A percentile compares a stretch with the other conserved stretches of the same genome.
These are phyloP conservation scores for Oopsacas minuta DNA, from an alignment of 37 sponge, comb jelly and placozoan genomes.

Conservation along the genomic window DNA sequence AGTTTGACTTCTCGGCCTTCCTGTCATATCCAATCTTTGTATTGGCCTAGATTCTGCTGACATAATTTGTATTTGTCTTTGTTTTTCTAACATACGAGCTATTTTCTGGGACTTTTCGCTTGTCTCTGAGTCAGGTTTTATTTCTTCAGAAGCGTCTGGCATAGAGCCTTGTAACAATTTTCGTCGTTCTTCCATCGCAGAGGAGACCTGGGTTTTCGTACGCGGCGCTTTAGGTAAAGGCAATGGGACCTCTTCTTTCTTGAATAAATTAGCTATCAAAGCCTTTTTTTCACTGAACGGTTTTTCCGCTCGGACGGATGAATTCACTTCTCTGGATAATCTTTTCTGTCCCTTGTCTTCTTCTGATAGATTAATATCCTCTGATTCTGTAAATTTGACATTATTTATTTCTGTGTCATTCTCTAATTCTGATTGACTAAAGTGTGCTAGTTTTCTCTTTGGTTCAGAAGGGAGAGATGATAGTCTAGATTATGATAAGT, in stretches of 20 bases:
- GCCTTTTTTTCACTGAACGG: conserved; percentile 11
- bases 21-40: background rate
- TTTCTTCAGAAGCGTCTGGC: background rate
- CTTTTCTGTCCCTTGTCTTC: background rate
- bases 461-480: background rate
- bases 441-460: background rate
- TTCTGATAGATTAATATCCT: background rate
- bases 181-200: background rate
- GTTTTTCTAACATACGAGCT: background rate
- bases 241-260: background rate
- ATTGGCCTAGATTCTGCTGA: background rate
- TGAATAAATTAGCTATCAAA: conserved; percentile 5
- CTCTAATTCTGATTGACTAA: background rate
- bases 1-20: background rate
- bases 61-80: conserved; percentile 4
- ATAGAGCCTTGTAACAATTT: background rate
- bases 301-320: background rate
- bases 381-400: background rate
- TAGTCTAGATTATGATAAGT: no score
- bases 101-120: background rate
- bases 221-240: conserved; percentile 1
- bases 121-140: background rate
- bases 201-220: background rate
- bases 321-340: background rate
- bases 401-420: background rate